phyloP scores from a whole-genome alignment of 2,797 vertebrate species.

The Melanotaenia maccullochi region DNA sequence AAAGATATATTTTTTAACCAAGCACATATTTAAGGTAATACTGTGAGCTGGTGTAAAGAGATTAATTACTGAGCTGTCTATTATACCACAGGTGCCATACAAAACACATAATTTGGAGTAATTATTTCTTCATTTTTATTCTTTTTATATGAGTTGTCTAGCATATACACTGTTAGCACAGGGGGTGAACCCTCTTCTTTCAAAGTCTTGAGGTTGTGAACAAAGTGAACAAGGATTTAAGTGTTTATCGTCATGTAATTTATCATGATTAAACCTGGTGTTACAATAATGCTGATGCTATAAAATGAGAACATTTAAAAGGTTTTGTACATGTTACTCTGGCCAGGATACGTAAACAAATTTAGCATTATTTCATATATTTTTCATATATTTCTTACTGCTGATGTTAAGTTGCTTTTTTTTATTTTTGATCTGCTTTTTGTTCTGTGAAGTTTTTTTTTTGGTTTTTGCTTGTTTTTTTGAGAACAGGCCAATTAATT shows the following conservation, averaged over 20 bases:
- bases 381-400: slow-evolving; percentile 62
- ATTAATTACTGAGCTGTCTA: slow-evolving; percentile 94
- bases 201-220: slow-evolving; percentile 36
- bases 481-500: slow-evolving; percentile 59
- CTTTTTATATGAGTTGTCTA: slow-evolving; percentile 61
- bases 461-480: too few relatives aligned
- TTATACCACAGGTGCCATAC: slow-evolving; percentile 98
- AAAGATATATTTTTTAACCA: slow-evolving; percentile 95
- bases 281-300: slow-evolving; percentile 33
- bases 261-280: slow-evolving; percentile 26
- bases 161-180: slow-evolving; percentile 45
- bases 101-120: slow-evolving; percentile 83
- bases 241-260: slow-evolving; percentile 52
- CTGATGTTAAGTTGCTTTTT: slow-evolving; percentile 64
- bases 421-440: slow-evolving; percentile 32
- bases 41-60: slow-evolving; percentile 97
- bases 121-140: slow-evolving; percentile 81
- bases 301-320: slow-evolving; percentile 44
- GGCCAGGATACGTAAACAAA: slow-evolving; percentile 29
- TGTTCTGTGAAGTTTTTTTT: slow-evolving; percentile 79
- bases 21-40: slow-evolving; percentile 94
- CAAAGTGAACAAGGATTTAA: slow-evolving; percentile 31
- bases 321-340: slow-evolving; percentile 54
- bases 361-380: slow-evolving; percentile 55
- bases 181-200: slow-evolving; percentile 50